Evolutionary conservation across 1,140 invertebrate species (phyloP).

Genomic region (Trichoplusia ni): DNA sequence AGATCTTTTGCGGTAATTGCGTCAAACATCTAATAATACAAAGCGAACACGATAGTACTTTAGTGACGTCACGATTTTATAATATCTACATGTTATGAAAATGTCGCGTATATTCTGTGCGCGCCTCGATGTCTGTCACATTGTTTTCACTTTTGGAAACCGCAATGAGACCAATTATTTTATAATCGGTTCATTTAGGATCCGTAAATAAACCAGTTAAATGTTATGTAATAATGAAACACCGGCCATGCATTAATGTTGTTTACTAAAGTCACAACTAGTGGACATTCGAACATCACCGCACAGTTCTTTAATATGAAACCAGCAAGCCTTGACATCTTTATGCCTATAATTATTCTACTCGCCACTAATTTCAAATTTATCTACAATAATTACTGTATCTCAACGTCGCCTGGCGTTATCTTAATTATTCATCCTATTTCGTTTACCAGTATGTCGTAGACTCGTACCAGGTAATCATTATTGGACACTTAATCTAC

Average conservation of each 20-base stretch:
- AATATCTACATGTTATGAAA: background rate
- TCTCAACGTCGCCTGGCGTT: conserved; percentile 50
- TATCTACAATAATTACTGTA: conserved; percentile 52
- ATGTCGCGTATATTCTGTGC: background rate
- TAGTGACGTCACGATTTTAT: background rate
- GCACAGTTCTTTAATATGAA: background rate
- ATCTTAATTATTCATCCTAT: conserved; percentile 57
- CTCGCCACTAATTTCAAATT: conserved; percentile 34
- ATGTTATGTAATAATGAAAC: too few species aligned
- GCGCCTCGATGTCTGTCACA: conserved; percentile 4
- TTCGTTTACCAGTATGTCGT: conserved; percentile 29
- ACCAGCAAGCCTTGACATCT: conserved; percentile 32
- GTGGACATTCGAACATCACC: too few species aligned
- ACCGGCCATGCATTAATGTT: too few species aligned
- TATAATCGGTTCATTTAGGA: too few species aligned
- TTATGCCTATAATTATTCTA: conserved; percentile 14
- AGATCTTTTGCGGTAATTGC: conserved; percentile 44
- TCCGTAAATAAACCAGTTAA: too few species aligned
- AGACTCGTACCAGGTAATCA: background rate
- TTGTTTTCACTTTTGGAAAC: too few species aligned
- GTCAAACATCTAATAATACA: conserved; percentile 37
- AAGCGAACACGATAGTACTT: background rate
- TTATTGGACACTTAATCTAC: conserved; percentile 14
- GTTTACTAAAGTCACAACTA: too few species aligned
- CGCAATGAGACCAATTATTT: too few species aligned